phyloP scores from a whole-genome alignment of 2,797 vertebrate species.

The Sebastes iracundus region DNA sequence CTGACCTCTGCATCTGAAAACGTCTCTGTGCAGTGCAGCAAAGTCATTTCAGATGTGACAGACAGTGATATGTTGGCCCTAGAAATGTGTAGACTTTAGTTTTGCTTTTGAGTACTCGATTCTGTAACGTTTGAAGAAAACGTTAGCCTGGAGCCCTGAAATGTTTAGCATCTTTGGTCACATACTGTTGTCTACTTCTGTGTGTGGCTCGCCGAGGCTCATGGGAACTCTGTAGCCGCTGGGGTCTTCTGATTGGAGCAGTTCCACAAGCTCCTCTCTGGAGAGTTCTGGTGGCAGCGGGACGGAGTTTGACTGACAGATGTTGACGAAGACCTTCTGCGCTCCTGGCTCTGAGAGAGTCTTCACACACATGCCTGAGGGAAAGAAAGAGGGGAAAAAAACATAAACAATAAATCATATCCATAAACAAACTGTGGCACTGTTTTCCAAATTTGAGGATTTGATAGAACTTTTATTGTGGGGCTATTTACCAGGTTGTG shows the following conservation, averaged over 20 bases:
- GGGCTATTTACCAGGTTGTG: slow-evolving; percentile 74
- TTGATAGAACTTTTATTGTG: background rate
- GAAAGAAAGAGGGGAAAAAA: background rate
- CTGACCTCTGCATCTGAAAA: no score
- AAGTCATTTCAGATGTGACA: no score
- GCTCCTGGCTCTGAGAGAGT: slow-evolving; percentile 75
- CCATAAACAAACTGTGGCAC: background rate
- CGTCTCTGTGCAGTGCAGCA: no score
- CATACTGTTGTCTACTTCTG: slow-evolving; percentile 90
- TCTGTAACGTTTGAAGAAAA: no score
- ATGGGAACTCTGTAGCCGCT: slow-evolving; percentile 90
- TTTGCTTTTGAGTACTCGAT: no score
- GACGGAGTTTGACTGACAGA: slow-evolving; percentile 88
- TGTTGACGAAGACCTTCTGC: slow-evolving; percentile 89
- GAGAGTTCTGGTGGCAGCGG: slow-evolving; percentile 86
- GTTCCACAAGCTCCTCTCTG: slow-evolving; percentile 85
- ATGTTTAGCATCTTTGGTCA: background rate
- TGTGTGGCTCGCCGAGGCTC: slow-evolving; percentile 91
- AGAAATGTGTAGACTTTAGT: no score
- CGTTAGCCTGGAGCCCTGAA: background rate
- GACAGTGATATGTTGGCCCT: no score
- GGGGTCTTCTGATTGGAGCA: slow-evolving; percentile 90
- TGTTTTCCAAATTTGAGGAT: background rate
- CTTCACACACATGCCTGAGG: slow-evolving; percentile 90
- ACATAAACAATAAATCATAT: accelerated